Evolutionary conservation across 2,113 vertebrate genomes (phyloP).

Genomic region (Dermatemys mawii): DNA sequence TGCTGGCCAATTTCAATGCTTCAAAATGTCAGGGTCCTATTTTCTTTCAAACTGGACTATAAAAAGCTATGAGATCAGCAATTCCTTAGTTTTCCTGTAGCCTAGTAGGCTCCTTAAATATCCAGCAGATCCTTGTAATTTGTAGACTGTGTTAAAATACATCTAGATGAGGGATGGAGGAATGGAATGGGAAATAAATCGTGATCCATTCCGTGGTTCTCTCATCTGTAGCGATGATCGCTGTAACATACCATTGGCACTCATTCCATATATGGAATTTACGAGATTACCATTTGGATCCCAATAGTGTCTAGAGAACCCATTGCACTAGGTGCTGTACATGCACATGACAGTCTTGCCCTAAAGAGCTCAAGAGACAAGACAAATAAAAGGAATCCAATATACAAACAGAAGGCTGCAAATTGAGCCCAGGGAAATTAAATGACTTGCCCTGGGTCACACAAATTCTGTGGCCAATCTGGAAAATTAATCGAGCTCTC

Average conservation of each 20-base stretch:
- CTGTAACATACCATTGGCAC: background rate
- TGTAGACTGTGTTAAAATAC: background rate
- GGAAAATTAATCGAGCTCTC: background rate
- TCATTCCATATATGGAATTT: background rate
- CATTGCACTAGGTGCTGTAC: background rate
- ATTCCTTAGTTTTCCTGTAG: background rate
- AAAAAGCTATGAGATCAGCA: background rate
- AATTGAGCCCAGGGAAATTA: background rate
- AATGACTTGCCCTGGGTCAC: background rate
- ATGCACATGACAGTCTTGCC: accelerated
- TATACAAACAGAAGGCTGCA: background rate
- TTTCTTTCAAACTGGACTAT: background rate
- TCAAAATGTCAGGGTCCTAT: background rate
- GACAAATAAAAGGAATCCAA: background rate
- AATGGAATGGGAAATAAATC: background rate
- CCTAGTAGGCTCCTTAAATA: background rate
- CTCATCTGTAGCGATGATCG: background rate
- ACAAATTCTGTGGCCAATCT: background rate
- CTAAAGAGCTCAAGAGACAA: background rate
- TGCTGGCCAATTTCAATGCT: background rate
- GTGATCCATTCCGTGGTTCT: background rate
- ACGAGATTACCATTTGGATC: background rate
- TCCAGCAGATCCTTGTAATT: background rate
- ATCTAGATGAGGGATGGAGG: background rate
- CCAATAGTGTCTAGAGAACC: background rate